phyloP scores from a whole-genome alignment of 1,140 invertebrate species.

The Akabosia matsudoensis region DNA sequence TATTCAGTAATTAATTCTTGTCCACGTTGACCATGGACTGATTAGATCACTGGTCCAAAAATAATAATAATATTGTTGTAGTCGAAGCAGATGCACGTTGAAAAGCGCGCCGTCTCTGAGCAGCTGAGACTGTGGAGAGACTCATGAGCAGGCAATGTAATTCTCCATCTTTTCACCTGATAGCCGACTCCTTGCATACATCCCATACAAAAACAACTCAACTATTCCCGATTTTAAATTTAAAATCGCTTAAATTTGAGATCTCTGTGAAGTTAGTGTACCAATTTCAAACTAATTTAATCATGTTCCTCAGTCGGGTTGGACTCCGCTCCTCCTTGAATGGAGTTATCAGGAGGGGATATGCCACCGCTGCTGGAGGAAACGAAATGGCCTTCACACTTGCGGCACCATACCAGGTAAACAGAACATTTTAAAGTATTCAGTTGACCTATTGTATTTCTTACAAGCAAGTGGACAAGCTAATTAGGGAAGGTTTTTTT shows the following conservation, averaged over 20 bases:
- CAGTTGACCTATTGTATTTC: too few relatives aligned
- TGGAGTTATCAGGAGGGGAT: constrained; percentile 55
- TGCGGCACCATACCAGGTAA: constrained; percentile 78
- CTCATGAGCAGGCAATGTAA: not conserved
- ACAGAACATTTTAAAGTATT: not conserved
- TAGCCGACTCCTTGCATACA: not conserved
- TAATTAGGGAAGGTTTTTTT: too few relatives aligned
- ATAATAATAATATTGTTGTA: too few relatives aligned
- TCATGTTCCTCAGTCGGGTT: constrained; percentile 30
- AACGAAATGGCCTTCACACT: constrained; percentile 80
- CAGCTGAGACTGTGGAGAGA: not conserved
- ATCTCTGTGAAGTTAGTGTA: not conserved
- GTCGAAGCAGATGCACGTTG: not conserved
- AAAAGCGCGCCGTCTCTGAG: not conserved
- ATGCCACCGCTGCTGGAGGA: constrained; percentile 59
- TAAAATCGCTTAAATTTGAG: not conserved
- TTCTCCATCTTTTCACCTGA: constrained; percentile 6
- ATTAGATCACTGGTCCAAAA: too few relatives aligned
- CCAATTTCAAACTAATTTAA: not conserved
- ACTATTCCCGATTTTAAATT: too few relatives aligned
- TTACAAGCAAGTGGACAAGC: too few relatives aligned
- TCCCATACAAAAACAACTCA: not conserved
- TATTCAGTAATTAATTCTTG: too few relatives aligned
- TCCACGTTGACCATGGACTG: too few relatives aligned
- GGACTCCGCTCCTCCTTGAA: constrained; percentile 44